Conservation (phyloP, 1,140 invertebrate species). For the Drosophila malerkotliana region DNA sequence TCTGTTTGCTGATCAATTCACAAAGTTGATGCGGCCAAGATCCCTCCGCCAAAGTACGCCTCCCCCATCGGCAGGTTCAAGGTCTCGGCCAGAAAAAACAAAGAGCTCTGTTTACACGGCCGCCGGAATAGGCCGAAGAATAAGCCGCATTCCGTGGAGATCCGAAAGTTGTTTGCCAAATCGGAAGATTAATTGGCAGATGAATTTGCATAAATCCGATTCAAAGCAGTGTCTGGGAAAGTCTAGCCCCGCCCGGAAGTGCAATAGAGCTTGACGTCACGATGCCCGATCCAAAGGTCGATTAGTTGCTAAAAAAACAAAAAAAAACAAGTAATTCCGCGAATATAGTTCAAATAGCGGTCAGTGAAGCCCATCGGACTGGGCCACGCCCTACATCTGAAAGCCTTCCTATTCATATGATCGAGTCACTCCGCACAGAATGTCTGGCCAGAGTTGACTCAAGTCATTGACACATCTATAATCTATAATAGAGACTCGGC, state of each 20-base stretch:
- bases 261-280: slow-evolving; percentile 2
- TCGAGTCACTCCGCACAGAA: slow-evolving; percentile 12
- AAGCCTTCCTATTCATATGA: slow-evolving; percentile 20
- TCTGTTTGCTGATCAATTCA: slow-evolving; percentile 6
- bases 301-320: neutral
- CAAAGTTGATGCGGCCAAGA: neutral
- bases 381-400: slow-evolving; percentile 6
- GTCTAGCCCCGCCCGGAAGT: slow-evolving; percentile 33
- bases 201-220: slow-evolving; percentile 34
- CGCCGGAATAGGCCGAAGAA: slow-evolving; percentile 9
- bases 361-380: slow-evolving; percentile 25
- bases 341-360: slow-evolving; percentile 40
- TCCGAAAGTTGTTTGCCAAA: slow-evolving; percentile 46
- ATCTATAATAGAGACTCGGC: slow-evolving; percentile 2
- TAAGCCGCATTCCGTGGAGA: neutral
- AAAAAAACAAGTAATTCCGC: neutral
- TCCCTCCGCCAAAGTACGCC: neutral
- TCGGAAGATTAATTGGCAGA: slow-evolving; percentile 30
- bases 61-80: slow-evolving; percentile 28
- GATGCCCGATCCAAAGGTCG: slow-evolving; percentile 10
- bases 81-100: slow-evolving; percentile 8
- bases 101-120: slow-evolving; percentile 34
- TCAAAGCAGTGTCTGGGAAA: neutral
- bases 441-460: slow-evolving; percentile 8
- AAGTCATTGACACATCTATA: slow-evolving; percentile 40